phyloP scores from a whole-genome alignment of 2,888 invertebrate species.

The Poecilus cupreus region DNA sequence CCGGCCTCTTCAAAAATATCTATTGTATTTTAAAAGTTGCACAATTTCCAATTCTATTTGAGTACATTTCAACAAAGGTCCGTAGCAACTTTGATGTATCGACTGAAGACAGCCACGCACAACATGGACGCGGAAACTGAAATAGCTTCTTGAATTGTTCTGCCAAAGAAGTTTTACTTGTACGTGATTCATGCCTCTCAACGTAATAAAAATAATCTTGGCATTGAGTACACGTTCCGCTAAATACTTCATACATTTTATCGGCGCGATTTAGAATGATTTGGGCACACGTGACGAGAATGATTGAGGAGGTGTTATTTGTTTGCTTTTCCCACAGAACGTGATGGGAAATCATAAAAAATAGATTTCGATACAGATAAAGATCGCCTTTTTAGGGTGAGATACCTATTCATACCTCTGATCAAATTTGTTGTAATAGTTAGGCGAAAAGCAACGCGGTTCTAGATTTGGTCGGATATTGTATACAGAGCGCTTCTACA shows the following conservation, averaged over 20 bases:
- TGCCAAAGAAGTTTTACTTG: conserved; percentile 36
- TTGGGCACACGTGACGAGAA: not conserved
- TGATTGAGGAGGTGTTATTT: not conserved
- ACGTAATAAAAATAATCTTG: conserved; percentile 42
- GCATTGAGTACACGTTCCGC: not conserved
- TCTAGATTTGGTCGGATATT: too few relatives aligned
- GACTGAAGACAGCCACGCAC: not conserved
- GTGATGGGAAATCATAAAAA: too few relatives aligned
- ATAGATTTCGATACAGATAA: too few relatives aligned
- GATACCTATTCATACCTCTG: too few relatives aligned
- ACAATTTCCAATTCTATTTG: conserved; percentile 33
- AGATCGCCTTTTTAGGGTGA: too few relatives aligned
- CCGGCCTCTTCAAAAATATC: too few relatives aligned
- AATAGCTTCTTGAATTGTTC: conserved; percentile 18
- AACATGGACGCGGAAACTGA: conserved; percentile 9
- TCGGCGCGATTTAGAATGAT: conserved; percentile 28
- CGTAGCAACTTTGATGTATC: conserved; percentile 25
- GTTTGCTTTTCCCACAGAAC: not conserved
- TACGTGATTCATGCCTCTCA: conserved; percentile 45
- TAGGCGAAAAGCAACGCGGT: too few relatives aligned
- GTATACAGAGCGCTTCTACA: too few relatives aligned
- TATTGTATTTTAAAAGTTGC: conserved; percentile 1
- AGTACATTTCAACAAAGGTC: conserved; percentile 14
- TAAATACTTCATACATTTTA: conserved; percentile 37
- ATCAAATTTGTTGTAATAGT: too few relatives aligned